Percentiles rank a stretch among this genome's conserved stretches.
Evolutionary conservation across 2,113 vertebrate genomes (phyloP).

Genomic region (Shinisaurus crocodilurus): DNA sequence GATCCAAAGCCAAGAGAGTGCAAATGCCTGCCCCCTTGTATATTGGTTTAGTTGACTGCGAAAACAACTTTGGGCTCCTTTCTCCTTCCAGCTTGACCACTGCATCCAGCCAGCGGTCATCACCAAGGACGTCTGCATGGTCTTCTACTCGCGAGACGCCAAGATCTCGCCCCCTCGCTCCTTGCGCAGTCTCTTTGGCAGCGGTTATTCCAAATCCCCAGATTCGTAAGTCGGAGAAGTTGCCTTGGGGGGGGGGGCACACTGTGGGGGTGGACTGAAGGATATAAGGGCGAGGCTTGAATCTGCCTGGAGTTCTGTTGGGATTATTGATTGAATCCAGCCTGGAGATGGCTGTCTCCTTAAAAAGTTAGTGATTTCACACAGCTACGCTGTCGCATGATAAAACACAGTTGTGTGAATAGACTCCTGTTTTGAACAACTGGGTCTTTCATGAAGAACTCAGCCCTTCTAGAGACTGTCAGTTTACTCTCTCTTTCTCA

Average conservation of each 20-base stretch:
- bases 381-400: background rate
- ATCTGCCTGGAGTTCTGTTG: background rate
- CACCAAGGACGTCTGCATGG: constrained; percentile 98
- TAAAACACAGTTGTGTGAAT: background rate
- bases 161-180: constrained; percentile 96
- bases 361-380: background rate
- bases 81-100: constrained; percentile 89
- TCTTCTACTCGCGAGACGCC: constrained; percentile 96
- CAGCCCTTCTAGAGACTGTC: background rate
- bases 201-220: constrained; percentile 92
- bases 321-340: background rate
- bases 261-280: too few relatives aligned
- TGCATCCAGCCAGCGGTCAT: constrained; percentile 98
- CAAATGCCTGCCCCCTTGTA: background rate
- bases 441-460: too few relatives aligned
- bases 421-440: background rate
- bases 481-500: background rate
- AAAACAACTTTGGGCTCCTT: background rate
- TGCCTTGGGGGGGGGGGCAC: too few relatives aligned
- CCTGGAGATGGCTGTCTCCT: background rate
- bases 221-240: constrained; percentile 84
- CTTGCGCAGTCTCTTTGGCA: constrained; percentile 95
- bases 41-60: too few relatives aligned
- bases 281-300: background rate
- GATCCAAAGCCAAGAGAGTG: too few relatives aligned